Percentiles rank a stretch among this genome's conserved stretches.
phyloP scores from a whole-genome alignment of 2,797 vertebrate genomes.

The Pseudochirops cupreus region DNA sequence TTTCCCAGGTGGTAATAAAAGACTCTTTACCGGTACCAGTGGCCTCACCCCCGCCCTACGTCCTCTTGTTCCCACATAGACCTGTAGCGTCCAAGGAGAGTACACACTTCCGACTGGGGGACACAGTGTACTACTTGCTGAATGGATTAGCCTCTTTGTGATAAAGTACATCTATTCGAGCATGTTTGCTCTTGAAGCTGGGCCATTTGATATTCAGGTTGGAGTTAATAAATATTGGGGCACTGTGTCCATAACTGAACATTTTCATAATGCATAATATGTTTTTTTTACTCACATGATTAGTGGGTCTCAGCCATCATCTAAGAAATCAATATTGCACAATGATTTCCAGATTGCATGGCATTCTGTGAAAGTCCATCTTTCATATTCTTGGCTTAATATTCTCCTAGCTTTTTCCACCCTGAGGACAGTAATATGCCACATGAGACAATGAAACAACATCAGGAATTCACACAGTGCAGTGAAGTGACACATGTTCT shows the following conservation, averaged over 20 bases:
- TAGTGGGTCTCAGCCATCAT: slow-evolving; percentile 78
- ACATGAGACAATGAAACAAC: slow-evolving; percentile 63
- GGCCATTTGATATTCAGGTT: slow-evolving; percentile 74
- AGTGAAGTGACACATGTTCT: slow-evolving; percentile 56
- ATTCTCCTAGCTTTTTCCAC: slow-evolving; percentile 73
- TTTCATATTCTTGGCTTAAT: slow-evolving; percentile 77
- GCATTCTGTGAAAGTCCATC: slow-evolving; percentile 68
- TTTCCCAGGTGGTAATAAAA: slow-evolving; percentile 19
- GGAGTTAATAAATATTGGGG: slow-evolving; percentile 80
- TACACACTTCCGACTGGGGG: slow-evolving; percentile 47
- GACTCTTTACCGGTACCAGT: background rate
- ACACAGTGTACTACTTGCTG: slow-evolving; percentile 31
- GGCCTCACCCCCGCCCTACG: background rate
- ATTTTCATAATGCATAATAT: slow-evolving; percentile 85
- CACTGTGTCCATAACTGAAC: slow-evolving; percentile 80
- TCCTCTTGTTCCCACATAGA: slow-evolving; percentile 30
- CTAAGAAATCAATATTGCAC: slow-evolving; percentile 83
- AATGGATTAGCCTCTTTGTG: slow-evolving; percentile 66
- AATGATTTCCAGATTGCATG: slow-evolving; percentile 80
- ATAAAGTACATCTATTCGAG: slow-evolving; percentile 72
- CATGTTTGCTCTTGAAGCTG: slow-evolving; percentile 72
- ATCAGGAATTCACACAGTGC: slow-evolving; percentile 53
- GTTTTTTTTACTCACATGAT: slow-evolving; percentile 81
- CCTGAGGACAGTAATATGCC: slow-evolving; percentile 71
- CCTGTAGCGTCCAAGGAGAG: slow-evolving; percentile 56